Evolutionary conservation across 2,888 invertebrate genomes (phyloP).

Genomic region (Achlya flavicornis): DNA sequence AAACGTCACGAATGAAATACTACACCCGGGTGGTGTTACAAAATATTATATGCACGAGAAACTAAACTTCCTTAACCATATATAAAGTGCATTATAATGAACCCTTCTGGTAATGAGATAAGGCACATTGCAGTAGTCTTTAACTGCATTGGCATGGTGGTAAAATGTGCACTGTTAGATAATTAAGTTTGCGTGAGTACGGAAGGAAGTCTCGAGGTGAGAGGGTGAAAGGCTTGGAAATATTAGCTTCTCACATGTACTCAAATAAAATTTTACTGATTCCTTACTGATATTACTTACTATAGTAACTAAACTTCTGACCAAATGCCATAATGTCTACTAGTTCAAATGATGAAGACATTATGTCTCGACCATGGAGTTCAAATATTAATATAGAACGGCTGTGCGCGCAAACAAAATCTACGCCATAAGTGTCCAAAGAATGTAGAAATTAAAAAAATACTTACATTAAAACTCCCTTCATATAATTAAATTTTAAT

Average conservation of each 20-base stretch:
- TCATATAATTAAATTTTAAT: not conserved
- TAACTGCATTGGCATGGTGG: not conserved
- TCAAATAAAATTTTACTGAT: too few species aligned
- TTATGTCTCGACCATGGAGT: too few species aligned
- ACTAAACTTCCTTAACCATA: not conserved
- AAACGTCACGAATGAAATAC: slow-evolving; percentile 1
- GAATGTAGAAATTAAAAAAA: not conserved
- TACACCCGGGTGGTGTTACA: not conserved
- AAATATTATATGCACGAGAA: not conserved
- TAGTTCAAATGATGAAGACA: too few species aligned
- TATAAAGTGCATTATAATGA: not conserved
- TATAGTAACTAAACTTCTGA: too few species aligned
- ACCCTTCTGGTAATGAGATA: not conserved
- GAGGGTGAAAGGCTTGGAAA: not conserved
- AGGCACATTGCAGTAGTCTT: not conserved
- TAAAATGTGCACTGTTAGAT: not conserved
- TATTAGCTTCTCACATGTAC: too few species aligned
- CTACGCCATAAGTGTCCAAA: too few species aligned
- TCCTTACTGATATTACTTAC: too few species aligned
- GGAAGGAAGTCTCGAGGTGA: not conserved
- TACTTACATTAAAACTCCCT: not conserved
- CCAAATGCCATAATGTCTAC: too few species aligned
- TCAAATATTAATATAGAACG: too few species aligned
- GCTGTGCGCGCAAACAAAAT: too few species aligned
- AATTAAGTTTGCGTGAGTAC: slow-evolving; percentile 2